Percentiles rank a stretch among this genome's conserved stretches.
Evolutionary conservation across 2,797 vertebrate species (phyloP).

Genomic region (Phylloscopus collybita): DNA sequence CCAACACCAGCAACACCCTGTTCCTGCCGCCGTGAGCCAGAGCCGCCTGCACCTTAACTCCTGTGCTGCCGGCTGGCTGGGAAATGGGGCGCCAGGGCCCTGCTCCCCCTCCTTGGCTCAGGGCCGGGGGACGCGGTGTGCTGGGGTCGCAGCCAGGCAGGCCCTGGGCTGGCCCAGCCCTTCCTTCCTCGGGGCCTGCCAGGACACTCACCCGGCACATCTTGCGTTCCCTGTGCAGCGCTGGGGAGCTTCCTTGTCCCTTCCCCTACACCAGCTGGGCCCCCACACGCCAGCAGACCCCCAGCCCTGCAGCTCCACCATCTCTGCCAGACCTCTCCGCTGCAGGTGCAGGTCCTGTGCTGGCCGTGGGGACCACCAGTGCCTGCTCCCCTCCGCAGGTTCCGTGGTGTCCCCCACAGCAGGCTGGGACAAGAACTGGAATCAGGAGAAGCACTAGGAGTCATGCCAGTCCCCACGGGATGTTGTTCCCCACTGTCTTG

Average conservation of each 20-base stretch:
- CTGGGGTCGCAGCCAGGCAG: neutral
- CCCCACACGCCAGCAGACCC: neutral
- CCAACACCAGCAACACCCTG: slow-evolving; percentile 25
- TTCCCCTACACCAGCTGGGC: neutral
- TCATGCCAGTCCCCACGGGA: accelerated
- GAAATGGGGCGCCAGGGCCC: neutral
- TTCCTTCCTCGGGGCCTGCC: neutral
- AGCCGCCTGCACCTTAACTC: neutral
- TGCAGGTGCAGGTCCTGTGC: neutral
- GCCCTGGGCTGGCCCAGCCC: neutral
- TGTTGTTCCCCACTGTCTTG: accelerated
- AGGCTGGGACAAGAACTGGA: neutral
- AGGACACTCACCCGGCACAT: neutral
- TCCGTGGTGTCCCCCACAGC: neutral
- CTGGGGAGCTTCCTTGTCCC: neutral
- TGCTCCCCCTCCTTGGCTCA: neutral
- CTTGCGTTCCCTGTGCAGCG: accelerated
- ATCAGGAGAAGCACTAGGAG: neutral
- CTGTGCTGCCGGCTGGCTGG: neutral
- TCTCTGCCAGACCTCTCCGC: neutral
- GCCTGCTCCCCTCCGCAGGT: neutral
- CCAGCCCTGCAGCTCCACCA: accelerated
- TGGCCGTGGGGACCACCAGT: neutral
- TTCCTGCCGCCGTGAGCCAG: neutral
- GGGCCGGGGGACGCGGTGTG: accelerated